These are phyloP conservation scores for Torymus aiolomorphi DNA, from an alignment of 2,888 invertebrate species.

Conservation along the genomic window DNA sequence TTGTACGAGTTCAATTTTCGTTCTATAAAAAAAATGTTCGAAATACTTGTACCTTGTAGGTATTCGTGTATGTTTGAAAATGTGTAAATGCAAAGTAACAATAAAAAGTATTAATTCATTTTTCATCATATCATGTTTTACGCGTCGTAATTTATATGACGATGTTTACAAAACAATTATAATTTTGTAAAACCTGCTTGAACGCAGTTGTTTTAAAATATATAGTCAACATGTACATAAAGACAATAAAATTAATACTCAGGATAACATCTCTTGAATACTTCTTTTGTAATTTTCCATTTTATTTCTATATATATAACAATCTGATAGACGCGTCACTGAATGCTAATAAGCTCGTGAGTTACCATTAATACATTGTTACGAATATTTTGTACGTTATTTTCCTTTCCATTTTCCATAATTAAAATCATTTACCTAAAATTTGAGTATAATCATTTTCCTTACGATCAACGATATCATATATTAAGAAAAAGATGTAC, in stretches of 20 bases:
- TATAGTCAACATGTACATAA: conserved; percentile 10
- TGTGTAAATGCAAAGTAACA: neutral
- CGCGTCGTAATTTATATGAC: neutral
- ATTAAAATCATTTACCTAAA: conserved; percentile 7
- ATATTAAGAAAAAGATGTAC: no score
- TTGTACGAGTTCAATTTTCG: no score
- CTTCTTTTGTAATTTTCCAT: neutral
- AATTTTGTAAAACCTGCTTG: conserved; percentile 11
- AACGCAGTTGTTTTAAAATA: conserved; percentile 11
- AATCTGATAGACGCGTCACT: conserved; percentile 1
- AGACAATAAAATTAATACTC: conserved; percentile 32
- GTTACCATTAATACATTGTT: neutral
- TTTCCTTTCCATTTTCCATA: neutral
- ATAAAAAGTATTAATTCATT: conserved; percentile 36
- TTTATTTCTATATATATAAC: conserved; percentile 6
- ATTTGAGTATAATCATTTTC: neutral
- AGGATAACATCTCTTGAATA: neutral
- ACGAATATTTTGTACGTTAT: conserved; percentile 34
- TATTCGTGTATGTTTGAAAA: neutral
- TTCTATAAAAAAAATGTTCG: no score
- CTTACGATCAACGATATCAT: neutral
- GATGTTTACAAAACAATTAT: conserved; percentile 4
- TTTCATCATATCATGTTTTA: conserved; percentile 1
- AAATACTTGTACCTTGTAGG: neutral
- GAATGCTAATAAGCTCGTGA: neutral